phyloP scores from a whole-genome alignment of 2,113 vertebrate genomes.

The Speoplatyrhinus poulsoni region DNA sequence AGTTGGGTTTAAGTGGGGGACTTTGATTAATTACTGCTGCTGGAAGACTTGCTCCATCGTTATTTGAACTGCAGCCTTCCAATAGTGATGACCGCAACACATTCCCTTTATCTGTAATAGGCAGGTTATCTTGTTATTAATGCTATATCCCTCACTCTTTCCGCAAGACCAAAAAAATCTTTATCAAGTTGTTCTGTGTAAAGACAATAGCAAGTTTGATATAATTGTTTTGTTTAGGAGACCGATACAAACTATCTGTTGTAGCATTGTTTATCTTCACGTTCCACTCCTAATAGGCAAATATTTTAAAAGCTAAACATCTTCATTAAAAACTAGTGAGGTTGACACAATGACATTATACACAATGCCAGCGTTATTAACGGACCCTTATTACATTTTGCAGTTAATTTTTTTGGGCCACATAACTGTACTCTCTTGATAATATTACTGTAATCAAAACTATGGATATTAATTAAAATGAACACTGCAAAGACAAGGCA shows the following conservation, averaged over 20 bases:
- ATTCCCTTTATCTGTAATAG: constrained; percentile 62
- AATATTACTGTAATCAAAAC: no score
- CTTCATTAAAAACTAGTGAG: no score
- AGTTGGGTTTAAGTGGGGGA: constrained; percentile 59
- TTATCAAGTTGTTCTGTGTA: constrained; percentile 62
- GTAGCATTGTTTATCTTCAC: not conserved
- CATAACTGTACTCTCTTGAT: no score
- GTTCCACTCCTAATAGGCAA: no score
- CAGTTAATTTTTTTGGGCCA: no score
- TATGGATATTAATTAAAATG: no score
- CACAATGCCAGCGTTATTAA: no score
- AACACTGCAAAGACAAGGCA: no score
- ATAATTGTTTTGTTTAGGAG: constrained; percentile 48
- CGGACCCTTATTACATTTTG: no score
- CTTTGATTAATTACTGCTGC: constrained; percentile 74
- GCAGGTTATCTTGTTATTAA: constrained; percentile 67
- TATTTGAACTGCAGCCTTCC: constrained; percentile 45
- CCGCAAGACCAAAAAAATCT: constrained; percentile 55
- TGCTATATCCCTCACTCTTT: constrained; percentile 33
- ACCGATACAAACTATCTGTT: constrained; percentile 20
- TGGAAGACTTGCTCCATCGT: constrained; percentile 45
- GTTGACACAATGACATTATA: no score
- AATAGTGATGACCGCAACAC: constrained; percentile 59
- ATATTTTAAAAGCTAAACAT: no score
- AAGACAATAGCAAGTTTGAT: constrained; percentile 26